Conservation (phyloP, 1,140 invertebrate genomes). For the Panagrolaimus sp. region DNA sequence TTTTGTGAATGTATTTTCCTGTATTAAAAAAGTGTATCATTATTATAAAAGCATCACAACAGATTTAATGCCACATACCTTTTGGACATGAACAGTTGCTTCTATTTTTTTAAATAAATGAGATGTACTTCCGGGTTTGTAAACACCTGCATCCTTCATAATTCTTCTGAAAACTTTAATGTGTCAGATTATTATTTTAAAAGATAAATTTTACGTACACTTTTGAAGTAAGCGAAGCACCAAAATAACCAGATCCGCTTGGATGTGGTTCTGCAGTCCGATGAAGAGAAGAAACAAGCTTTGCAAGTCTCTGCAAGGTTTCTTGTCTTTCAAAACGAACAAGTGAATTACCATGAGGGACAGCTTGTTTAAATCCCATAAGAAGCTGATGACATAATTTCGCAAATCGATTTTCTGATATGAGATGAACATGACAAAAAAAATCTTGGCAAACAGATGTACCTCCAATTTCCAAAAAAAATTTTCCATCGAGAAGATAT, state of each 20-base stretch:
- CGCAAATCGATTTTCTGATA: not conserved
- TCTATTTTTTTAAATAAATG: not conserved
- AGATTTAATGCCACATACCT: not conserved
- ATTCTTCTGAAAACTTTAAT: not conserved
- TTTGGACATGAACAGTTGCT: not conserved
- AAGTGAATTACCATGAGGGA: not conserved
- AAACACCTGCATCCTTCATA: not conserved
- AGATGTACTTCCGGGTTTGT: not conserved
- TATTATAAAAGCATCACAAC: not conserved
- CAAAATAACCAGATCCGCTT: not conserved
- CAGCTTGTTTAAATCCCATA: not conserved
- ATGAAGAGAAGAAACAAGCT: not conserved
- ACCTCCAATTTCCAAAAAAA: too few relatives aligned
- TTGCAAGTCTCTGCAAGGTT: not conserved
- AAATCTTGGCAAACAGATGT: not conserved
- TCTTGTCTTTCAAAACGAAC: not conserved
- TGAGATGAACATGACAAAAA: not conserved
- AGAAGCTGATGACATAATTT: not conserved
- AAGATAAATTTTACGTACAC: not conserved
- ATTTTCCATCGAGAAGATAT: too few relatives aligned
- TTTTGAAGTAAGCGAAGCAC: not conserved
- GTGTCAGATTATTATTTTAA: not conserved
- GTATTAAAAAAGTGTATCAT: not conserved
- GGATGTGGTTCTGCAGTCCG: not conserved
- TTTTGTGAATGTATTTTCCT: not conserved